Percentiles rank a stretch among this genome's conserved stretches.
phyloP scores from a whole-genome alignment of 2,888 invertebrate species.

The Panopea generosa region DNA sequence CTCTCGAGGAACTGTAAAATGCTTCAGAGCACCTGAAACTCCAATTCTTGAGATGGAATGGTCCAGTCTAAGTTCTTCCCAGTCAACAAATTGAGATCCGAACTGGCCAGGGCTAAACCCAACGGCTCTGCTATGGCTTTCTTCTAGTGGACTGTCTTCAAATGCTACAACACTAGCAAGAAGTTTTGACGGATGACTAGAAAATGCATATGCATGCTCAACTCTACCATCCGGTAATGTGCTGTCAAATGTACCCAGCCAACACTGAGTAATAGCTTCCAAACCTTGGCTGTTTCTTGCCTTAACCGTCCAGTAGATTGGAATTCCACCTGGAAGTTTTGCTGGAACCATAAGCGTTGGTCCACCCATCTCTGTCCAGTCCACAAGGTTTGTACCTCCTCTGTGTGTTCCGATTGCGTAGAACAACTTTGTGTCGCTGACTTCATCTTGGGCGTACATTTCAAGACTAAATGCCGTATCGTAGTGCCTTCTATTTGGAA shows the following conservation, averaged over 20 bases:
- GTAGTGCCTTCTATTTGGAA: constrained; percentile 54
- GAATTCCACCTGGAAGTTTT: constrained; percentile 65
- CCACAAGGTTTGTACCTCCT: constrained; percentile 64
- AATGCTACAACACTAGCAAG: constrained; percentile 67
- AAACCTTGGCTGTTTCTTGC: constrained; percentile 73
- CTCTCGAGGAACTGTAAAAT: constrained; percentile 62
- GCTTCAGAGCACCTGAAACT: constrained; percentile 38
- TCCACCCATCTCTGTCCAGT: constrained; percentile 70
- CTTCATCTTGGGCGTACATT: constrained; percentile 63
- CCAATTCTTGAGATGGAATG: constrained; percentile 44
- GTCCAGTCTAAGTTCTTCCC: constrained; percentile 54
- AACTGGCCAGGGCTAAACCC: constrained; percentile 69
- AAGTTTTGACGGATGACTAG: constrained; percentile 71
- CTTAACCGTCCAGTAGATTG: constrained; percentile 73
- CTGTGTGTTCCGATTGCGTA: constrained; percentile 68
- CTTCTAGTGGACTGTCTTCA: constrained; percentile 72
- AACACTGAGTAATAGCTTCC: constrained; percentile 61
- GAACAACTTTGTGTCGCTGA: constrained; percentile 64
- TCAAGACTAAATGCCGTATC: constrained; percentile 68
- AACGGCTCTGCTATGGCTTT: constrained; percentile 57
- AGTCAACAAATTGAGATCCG: constrained; percentile 65
- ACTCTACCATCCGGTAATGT: constrained; percentile 75
- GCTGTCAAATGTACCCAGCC: constrained; percentile 71
- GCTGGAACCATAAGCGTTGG: constrained; percentile 58
- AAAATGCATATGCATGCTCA: constrained; percentile 66